phyloP scores from a whole-genome alignment of 1,140 invertebrate genomes.

The Drosophila murphyi region DNA sequence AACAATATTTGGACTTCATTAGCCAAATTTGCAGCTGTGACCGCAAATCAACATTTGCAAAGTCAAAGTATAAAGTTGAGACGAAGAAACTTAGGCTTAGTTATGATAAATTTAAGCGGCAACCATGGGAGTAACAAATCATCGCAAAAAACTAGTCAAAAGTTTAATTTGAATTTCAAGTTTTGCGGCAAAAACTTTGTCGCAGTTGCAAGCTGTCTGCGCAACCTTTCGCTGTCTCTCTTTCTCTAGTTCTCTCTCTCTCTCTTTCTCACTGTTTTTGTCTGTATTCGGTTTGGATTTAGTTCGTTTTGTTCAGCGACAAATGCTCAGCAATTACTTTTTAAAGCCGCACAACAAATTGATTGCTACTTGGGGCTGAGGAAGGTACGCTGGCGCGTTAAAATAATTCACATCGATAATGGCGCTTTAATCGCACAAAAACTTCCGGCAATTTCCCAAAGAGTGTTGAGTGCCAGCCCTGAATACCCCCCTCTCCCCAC shows the following conservation, averaged over 20 bases:
- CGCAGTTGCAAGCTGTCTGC: constrained; percentile 24
- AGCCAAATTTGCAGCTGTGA: constrained; percentile 26
- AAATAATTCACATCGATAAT: constrained; percentile 83
- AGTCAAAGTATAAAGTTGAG: constrained; percentile 28
- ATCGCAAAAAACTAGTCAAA: constrained; percentile 57
- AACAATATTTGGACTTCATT: constrained; percentile 55
- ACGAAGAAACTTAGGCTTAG: constrained; percentile 33
- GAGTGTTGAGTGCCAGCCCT: constrained; percentile 65
- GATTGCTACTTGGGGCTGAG: constrained; percentile 54
- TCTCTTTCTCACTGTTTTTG: constrained; percentile 9
- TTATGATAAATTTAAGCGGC: constrained; percentile 66
- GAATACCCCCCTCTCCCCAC: neutral
- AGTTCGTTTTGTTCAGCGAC: constrained; percentile 48
- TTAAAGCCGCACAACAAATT: constrained; percentile 72
- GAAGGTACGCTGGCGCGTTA: constrained; percentile 38
- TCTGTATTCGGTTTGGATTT: neutral
- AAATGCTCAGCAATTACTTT: constrained; percentile 76
- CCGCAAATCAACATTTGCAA: constrained; percentile 6
- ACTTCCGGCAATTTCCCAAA: constrained; percentile 78
- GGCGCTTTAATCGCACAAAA: constrained; percentile 78
- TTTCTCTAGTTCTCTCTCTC: neutral
- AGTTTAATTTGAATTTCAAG: constrained; percentile 82
- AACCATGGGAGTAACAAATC: constrained; percentile 55
- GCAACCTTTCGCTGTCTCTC: neutral
- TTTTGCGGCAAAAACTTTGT: constrained; percentile 57